Percentiles rank a stretch among this genome's conserved stretches.
These are phyloP conservation scores for Dysmachus trigonus DNA, from an alignment of 2,888 invertebrate species.

Conservation along the genomic window DNA sequence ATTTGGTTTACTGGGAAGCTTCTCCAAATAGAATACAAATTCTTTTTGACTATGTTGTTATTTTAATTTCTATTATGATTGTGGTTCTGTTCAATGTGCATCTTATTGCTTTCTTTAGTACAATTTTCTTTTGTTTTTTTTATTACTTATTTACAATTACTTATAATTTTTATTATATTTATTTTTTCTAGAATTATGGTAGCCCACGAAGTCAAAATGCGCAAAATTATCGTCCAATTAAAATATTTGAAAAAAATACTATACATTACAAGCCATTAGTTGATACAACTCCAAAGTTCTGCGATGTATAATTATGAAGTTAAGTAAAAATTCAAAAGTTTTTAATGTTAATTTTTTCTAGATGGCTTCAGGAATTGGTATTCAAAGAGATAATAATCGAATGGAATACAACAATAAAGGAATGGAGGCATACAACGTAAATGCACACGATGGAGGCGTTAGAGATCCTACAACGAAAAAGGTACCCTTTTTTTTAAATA, in stretches of 20 bases:
- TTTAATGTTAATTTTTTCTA: neutral
- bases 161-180: neutral
- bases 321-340: neutral
- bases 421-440: neutral
- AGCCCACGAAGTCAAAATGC: neutral
- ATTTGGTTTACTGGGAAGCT: too few species aligned
- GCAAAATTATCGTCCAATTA: neutral
- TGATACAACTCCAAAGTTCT: neutral
- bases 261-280: neutral
- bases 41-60: too few species aligned
- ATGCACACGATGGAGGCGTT: neutral
- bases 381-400: neutral
- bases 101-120: too few species aligned
- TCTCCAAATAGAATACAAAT: too few species aligned
- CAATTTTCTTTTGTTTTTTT: neutral
- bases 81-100: too few species aligned
- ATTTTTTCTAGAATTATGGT: neutral
- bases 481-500: neutral
- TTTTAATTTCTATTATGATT: too few species aligned
- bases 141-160: neutral
- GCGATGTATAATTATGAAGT: neutral
- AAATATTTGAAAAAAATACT: neutral
- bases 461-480: neutral
- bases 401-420: neutral
- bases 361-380: neutral